phyloP scores from a whole-genome alignment of 2,888 invertebrate species.

The Chouioia cunea region DNA sequence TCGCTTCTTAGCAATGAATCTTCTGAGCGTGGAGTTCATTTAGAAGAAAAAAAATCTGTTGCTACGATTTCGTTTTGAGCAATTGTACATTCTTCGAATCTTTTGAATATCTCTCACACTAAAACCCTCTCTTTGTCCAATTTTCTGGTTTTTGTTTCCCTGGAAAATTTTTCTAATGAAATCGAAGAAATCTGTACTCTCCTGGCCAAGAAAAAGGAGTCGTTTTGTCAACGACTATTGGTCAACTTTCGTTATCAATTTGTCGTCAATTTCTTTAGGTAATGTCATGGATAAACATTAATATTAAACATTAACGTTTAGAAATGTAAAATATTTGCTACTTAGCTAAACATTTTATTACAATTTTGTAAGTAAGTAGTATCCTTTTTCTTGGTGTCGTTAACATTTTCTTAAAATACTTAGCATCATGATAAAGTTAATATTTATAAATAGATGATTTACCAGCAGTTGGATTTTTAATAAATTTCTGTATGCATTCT shows the following conservation, averaged over 20 bases:
- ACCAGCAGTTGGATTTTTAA: too few relatives aligned
- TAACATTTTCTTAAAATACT: too few relatives aligned
- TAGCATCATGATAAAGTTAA: too few relatives aligned
- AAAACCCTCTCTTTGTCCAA: constrained; percentile 83
- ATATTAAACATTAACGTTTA: too few relatives aligned
- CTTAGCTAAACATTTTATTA: not conserved
- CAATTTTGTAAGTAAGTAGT: not conserved
- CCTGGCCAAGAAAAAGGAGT: constrained; percentile 31
- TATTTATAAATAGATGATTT: too few relatives aligned
- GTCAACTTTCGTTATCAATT: too few relatives aligned
- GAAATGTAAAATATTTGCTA: too few relatives aligned
- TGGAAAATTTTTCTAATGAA: constrained; percentile 53
- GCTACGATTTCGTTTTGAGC: constrained; percentile 58
- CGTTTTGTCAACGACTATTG: not conserved
- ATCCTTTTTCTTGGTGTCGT: constrained; percentile 5
- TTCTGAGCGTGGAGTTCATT: not conserved
- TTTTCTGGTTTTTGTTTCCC: constrained; percentile 44
- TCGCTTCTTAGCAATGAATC: too few relatives aligned
- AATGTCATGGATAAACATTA: too few relatives aligned
- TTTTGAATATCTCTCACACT: constrained; percentile 81
- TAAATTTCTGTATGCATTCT: too few relatives aligned
- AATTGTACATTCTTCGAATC: constrained; percentile 82
- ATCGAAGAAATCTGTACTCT: not conserved
- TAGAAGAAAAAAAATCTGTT: constrained; percentile 26
- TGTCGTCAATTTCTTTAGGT: too few relatives aligned